Evolutionary conservation across 2,113 vertebrate genomes (phyloP).

Genomic region (Carassius gibelio): DNA sequence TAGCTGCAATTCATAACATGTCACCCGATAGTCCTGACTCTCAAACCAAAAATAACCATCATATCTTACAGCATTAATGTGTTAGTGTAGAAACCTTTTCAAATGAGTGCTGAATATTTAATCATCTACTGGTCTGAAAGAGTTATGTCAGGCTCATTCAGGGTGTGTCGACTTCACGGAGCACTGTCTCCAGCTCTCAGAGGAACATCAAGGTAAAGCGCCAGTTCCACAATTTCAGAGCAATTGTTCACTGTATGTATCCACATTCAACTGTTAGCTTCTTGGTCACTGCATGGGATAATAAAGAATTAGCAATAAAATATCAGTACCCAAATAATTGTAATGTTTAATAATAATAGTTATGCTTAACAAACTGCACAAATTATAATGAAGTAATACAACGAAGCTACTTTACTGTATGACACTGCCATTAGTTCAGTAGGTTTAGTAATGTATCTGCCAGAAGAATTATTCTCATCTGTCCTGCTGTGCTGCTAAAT

Average conservation of each 20-base stretch:
- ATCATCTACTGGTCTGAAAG: not conserved
- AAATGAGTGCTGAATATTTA: constrained; percentile 42
- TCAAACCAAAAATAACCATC: constrained; percentile 20
- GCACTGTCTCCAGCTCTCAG: not conserved
- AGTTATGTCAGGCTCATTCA: constrained; percentile 3
- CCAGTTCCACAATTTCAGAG: not conserved
- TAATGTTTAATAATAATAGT: not conserved
- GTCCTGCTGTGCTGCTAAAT: not conserved
- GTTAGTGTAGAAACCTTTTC: constrained; percentile 29
- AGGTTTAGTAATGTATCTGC: not conserved
- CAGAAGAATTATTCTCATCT: not conserved
- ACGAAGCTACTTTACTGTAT: not conserved
- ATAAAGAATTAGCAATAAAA: not conserved
- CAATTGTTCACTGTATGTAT: not conserved
- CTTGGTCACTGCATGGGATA: not conserved
- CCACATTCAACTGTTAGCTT: not conserved
- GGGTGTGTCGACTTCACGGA: not conserved
- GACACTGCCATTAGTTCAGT: not conserved
- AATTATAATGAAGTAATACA: constrained; percentile 4
- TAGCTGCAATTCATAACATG: constrained; percentile 8
- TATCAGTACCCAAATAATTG: not conserved
- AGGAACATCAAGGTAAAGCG: not conserved
- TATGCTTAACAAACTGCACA: not conserved
- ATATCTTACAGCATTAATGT: constrained; percentile 44
- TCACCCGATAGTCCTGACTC: constrained; percentile 33